Evolutionary conservation across 1,140 invertebrate species (phyloP).

Genomic region (Bombyx mandarina): DNA sequence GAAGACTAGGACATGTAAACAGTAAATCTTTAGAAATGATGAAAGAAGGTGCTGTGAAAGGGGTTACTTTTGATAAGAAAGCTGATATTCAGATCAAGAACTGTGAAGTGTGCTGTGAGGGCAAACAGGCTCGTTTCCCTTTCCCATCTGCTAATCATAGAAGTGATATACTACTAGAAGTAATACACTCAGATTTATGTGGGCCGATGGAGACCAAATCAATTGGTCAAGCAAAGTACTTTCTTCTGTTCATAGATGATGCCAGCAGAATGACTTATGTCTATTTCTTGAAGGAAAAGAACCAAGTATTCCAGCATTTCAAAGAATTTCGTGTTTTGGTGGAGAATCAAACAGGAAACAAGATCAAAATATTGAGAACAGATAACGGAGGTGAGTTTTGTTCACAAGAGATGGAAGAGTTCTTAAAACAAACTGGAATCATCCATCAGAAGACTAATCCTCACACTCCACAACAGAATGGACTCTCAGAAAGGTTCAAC

Average conservation of each 20-base stretch:
- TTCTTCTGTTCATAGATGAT: conserved; percentile 30
- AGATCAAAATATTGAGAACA: conserved; percentile 23
- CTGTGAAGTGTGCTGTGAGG: conserved; percentile 35
- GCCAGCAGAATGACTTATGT: conserved; percentile 16
- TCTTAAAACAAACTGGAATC: conserved; percentile 11
- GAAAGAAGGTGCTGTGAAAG: conserved; percentile 22
- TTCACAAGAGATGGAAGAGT: conserved; percentile 8
- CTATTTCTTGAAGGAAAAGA: conserved; percentile 23
- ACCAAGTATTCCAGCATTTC: conserved; percentile 21
- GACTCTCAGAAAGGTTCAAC: conserved; percentile 5
- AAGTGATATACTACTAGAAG: conserved; percentile 18
- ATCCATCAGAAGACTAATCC: conserved; percentile 13
- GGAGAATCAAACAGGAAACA: conserved; percentile 11
- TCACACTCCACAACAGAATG: conserved; percentile 17
- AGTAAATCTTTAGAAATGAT: conserved; percentile 22
- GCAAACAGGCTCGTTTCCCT: conserved; percentile 30
- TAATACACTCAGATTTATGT: conserved; percentile 26
- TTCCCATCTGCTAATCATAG: conserved; percentile 20
- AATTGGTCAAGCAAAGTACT: conserved; percentile 21
- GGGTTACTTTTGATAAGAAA: conserved; percentile 10
- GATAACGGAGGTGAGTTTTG: conserved; percentile 32
- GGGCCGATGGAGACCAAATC: conserved; percentile 29
- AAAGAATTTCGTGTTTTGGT: conserved; percentile 17
- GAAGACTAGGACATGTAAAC: conserved; percentile 17
- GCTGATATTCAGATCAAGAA: conserved; percentile 11